phyloP scores from a whole-genome alignment of 2,113 vertebrate species.

The Uropsilus gracilis region DNA sequence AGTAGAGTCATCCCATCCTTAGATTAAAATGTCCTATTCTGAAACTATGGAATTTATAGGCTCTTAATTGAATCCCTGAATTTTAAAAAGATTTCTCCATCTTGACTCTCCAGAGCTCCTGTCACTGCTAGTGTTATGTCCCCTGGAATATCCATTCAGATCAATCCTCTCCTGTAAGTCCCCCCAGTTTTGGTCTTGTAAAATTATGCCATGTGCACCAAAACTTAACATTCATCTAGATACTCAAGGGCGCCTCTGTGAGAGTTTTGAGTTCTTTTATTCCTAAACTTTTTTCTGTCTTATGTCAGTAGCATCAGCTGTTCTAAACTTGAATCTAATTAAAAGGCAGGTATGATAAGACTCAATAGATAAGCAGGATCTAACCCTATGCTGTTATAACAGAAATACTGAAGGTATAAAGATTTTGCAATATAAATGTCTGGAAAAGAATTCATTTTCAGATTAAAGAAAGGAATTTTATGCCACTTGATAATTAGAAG shows the following conservation, averaged over 20 bases:
- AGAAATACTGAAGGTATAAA: not conserved
- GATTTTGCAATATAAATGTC: not conserved
- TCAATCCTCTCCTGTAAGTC: not conserved
- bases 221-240: not conserved
- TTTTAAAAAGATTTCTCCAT: not conserved
- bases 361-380: not conserved
- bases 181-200: not conserved
- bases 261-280: not conserved
- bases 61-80: not conserved
- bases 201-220: not conserved
- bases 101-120: not conserved
- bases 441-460: not conserved
- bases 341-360: not conserved
- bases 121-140: not conserved
- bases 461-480: not conserved
- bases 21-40: not conserved
- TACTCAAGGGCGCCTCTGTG: not conserved
- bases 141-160: not conserved
- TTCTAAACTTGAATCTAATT: not conserved
- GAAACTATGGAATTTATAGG: not conserved
- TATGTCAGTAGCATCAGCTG: not conserved
- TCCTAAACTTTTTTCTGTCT: not conserved
- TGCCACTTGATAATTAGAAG: not conserved
- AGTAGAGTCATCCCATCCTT: too few relatives aligned
- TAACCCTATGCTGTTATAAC: not conserved